These are phyloP conservation scores for Plebejus anna DNA, from an alignment of 2,888 invertebrate genomes.

Conservation along the genomic window DNA sequence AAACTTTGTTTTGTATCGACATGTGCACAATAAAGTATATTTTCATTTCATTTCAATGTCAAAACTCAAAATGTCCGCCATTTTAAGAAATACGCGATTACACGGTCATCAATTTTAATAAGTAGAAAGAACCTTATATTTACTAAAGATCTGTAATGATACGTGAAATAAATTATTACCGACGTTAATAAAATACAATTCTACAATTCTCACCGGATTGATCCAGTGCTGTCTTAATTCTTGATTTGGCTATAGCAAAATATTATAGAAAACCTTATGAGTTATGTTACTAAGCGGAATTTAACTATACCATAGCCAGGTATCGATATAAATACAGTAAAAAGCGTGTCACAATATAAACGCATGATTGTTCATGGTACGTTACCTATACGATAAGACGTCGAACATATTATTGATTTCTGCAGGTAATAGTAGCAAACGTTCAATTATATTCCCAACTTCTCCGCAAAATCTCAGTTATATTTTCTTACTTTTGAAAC, in stretches of 20 bases:
- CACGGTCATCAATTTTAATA: too few relatives aligned
- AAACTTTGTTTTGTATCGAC: too few relatives aligned
- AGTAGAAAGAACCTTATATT: neutral
- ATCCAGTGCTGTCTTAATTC: neutral
- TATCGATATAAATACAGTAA: slow-evolving; percentile 19
- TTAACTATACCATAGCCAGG: neutral
- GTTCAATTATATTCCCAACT: neutral
- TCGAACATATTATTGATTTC: neutral
- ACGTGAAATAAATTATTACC: neutral
- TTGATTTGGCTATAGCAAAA: neutral
- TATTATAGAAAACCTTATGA: neutral
- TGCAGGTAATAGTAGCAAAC: neutral
- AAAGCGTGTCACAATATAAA: slow-evolving; percentile 27
- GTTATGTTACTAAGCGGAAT: neutral
- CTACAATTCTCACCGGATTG: neutral
- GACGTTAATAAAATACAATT: neutral
- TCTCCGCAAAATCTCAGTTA: neutral
- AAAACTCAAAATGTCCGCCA: too few relatives aligned
- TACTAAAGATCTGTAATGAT: neutral
- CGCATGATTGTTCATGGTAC: slow-evolving; percentile 20
- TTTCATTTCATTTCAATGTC: too few relatives aligned
- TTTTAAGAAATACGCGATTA: too few relatives aligned
- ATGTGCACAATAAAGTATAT: too few relatives aligned
- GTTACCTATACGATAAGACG: slow-evolving; percentile 22
- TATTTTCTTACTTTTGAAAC: neutral